phyloP scores from a whole-genome alignment of 2,888 invertebrate species.

The Linyphia triangularis region DNA sequence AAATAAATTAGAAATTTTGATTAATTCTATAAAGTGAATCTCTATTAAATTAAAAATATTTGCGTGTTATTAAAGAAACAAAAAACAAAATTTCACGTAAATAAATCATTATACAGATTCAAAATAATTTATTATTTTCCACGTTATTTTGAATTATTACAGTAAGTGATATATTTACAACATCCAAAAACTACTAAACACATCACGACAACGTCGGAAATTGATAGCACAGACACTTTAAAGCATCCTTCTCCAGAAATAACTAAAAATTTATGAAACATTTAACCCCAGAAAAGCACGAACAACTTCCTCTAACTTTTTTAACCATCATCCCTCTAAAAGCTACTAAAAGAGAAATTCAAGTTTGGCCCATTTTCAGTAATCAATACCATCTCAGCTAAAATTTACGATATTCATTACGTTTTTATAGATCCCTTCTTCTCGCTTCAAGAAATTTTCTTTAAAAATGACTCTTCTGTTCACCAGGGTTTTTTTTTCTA shows the following conservation, averaged over 20 bases:
- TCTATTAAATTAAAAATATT: too few species aligned
- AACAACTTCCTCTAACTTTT: background rate
- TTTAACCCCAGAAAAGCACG: background rate
- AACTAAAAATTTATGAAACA: background rate
- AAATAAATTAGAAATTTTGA: too few species aligned
- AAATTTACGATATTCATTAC: conserved; percentile 51
- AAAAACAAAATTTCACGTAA: too few species aligned
- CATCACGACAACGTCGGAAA: too few species aligned
- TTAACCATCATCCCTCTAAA: background rate
- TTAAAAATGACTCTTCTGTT: background rate
- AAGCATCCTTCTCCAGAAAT: background rate
- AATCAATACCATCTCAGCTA: conserved; percentile 20
- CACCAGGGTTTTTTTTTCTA: background rate
- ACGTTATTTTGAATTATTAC: too few species aligned
- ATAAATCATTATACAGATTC: too few species aligned
- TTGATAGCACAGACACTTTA: too few species aligned
- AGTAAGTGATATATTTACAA: too few species aligned
- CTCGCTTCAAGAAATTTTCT: background rate
- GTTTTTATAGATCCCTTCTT: conserved; percentile 18
- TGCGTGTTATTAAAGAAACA: too few species aligned
- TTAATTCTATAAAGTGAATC: too few species aligned
- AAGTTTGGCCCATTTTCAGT: background rate
- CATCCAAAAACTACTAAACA: too few species aligned
- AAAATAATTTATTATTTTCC: too few species aligned
- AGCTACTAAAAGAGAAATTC: background rate